phyloP scores from a whole-genome alignment of 2,113 vertebrate genomes.

The Zosterops japonicus region DNA sequence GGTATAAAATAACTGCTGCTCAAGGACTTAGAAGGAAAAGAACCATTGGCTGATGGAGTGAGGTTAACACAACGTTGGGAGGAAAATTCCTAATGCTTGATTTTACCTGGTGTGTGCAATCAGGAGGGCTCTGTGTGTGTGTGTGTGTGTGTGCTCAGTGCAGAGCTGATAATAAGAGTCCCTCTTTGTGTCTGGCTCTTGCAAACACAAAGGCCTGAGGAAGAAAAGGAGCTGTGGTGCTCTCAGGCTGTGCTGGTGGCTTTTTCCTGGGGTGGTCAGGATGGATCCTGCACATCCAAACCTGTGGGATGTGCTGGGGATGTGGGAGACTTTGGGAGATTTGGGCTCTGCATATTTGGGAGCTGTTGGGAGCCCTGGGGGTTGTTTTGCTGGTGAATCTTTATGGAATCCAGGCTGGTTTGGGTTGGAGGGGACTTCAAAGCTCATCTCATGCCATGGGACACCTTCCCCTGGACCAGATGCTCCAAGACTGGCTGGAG shows the following conservation, averaged over 20 bases:
- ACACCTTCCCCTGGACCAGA: neutral
- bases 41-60: neutral
- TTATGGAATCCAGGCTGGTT: neutral
- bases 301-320: neutral
- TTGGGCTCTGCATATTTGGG: rapidly evolving
- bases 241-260: neutral
- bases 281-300: neutral
- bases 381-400: neutral
- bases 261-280: neutral
- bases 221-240: neutral
- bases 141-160: neutral
- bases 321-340: neutral
- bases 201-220: neutral
- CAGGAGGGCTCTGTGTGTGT: neutral
- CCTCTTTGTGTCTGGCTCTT: neutral
- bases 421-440: neutral
- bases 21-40: neutral
- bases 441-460: neutral
- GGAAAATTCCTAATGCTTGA: neutral
- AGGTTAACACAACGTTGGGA: neutral
- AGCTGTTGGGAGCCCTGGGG: neutral
- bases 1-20: neutral
- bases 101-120: conserved; percentile 3
- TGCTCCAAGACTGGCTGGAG: neutral
- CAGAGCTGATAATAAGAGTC: neutral